A percentile compares a stretch with the other conserved stretches of the same genome.
Conservation (phyloP, 2,113 vertebrate genomes). For the Saccopteryx bilineata region DNA sequence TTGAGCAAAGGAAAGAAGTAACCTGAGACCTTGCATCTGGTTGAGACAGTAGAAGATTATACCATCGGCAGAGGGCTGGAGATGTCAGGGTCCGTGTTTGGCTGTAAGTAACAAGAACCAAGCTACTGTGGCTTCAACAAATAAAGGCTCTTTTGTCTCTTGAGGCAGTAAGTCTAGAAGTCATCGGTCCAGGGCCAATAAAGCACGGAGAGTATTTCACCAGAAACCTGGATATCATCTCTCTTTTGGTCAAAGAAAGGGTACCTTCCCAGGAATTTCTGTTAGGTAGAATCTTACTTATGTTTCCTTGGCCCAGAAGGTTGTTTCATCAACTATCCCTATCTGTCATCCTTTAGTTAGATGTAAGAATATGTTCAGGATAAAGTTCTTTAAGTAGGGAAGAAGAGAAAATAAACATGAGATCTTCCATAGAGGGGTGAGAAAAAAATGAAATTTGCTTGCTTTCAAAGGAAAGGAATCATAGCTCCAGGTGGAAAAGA, state of each 20-base stretch:
- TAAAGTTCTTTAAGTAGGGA: neutral
- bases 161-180: accelerated
- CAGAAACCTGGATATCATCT: neutral
- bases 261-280: no score
- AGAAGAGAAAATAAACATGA: neutral
- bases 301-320: no score
- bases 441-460: neutral
- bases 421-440: accelerated
- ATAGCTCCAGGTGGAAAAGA: neutral
- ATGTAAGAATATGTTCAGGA: neutral
- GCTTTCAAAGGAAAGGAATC: neutral
- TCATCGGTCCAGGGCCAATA: neutral
- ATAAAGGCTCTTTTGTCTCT: accelerated
- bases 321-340: neutral
- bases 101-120: accelerated
- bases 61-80: accelerated
- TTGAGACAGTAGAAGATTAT: accelerated
- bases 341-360: neutral
- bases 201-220: accelerated
- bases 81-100: accelerated
- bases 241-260: neutral
- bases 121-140: accelerated
- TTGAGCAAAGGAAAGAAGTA: neutral
- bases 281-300: neutral
- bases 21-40: accelerated